Conservation (phyloP, 2,888 invertebrate genomes). For the Rapana venosa region DNA sequence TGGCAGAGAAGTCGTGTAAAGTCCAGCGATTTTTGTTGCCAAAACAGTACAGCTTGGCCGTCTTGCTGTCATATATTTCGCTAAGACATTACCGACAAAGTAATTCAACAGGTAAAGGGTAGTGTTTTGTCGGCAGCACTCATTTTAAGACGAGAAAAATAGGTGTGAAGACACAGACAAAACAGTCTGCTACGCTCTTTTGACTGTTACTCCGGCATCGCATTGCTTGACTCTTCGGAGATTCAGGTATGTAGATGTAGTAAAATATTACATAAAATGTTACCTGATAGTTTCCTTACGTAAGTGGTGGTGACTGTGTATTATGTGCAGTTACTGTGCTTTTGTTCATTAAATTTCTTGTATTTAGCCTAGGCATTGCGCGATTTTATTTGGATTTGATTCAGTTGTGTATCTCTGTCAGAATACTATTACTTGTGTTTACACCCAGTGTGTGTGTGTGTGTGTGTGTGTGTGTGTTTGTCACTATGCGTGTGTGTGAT, state of each 20-base stretch:
- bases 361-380: too few relatives aligned
- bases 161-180: not conserved
- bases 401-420: too few relatives aligned
- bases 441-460: not conserved
- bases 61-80: not conserved
- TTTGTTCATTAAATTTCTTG: too few relatives aligned
- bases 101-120: not conserved
- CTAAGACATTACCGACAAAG: not conserved
- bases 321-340: too few relatives aligned
- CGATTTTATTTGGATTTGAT: too few relatives aligned
- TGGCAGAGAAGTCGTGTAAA: conserved; percentile 65
- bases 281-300: too few relatives aligned
- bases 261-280: too few relatives aligned
- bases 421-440: too few relatives aligned
- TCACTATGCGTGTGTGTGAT: not conserved
- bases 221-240: not conserved
- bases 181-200: conserved; percentile 1
- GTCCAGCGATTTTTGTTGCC: conserved; percentile 3
- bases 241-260: not conserved
- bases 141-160: not conserved
- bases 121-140: not conserved
- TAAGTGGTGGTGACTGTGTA: too few relatives aligned
- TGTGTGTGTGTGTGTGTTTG: not conserved
- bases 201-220: conserved; percentile 3
- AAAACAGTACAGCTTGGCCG: not conserved